Percentiles rank a stretch among this genome's conserved stretches.
Evolutionary conservation across 2,113 vertebrate species (phyloP).

Genomic region (Pavo muticus): DNA sequence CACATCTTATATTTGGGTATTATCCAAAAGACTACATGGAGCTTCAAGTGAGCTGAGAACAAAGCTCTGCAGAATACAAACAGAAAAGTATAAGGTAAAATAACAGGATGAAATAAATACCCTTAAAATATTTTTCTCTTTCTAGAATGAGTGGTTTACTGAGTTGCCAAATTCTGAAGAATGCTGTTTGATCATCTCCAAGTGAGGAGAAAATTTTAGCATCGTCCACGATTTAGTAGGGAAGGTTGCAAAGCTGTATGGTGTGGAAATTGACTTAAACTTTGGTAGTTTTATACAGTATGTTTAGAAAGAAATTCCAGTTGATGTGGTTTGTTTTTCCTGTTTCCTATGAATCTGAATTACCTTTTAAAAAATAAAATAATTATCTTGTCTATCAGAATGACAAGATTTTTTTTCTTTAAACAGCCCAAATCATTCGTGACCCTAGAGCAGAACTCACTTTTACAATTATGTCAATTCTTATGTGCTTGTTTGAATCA

Average conservation of each 20-base stretch:
- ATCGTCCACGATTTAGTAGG: background rate
- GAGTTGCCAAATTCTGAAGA: background rate
- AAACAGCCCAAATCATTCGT: background rate
- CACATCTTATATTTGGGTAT: slow-evolving; percentile 32
- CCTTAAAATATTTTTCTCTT: background rate
- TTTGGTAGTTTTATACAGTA: background rate
- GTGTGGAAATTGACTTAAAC: background rate
- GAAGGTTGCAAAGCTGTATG: background rate
- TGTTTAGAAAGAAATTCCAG: background rate
- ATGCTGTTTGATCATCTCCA: background rate
- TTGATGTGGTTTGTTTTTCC: background rate
- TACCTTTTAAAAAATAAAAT: background rate
- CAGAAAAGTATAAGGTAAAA: slow-evolving; percentile 7
- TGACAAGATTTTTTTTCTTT: background rate
- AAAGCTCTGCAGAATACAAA: background rate
- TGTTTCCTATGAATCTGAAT: background rate
- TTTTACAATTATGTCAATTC: background rate
- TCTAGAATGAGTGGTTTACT: background rate
- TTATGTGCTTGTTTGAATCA: background rate
- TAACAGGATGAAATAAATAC: background rate
- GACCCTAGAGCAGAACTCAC: background rate
- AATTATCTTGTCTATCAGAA: background rate
- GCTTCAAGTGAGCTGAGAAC: background rate
- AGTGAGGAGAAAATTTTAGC: background rate
- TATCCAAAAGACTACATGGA: background rate